Percentiles rank a stretch among this genome's conserved stretches.
Conservation (phyloP, 2,113 vertebrate genomes). For the Ia io region DNA sequence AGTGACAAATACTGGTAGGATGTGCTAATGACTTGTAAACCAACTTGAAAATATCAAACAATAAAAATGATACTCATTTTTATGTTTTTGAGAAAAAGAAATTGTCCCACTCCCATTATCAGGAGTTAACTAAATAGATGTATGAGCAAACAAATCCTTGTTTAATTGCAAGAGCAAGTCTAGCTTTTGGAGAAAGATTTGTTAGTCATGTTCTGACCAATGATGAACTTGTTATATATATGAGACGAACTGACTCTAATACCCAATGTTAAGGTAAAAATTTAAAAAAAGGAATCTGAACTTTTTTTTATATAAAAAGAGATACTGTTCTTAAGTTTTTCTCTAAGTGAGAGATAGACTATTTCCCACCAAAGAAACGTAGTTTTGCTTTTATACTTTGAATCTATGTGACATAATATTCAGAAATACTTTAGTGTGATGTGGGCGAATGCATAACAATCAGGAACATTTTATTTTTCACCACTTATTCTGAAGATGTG, state of each 20-base stretch:
- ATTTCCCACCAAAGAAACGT: neutral
- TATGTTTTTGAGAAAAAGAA: neutral
- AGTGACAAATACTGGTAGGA: neutral
- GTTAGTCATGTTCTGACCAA: neutral
- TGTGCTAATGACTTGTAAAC: neutral
- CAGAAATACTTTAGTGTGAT: constrained; percentile 29
- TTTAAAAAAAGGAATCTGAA: neutral
- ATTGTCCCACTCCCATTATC: neutral
- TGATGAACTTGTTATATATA: neutral
- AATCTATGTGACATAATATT: neutral
- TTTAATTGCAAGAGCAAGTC: neutral
- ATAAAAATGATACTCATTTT: neutral
- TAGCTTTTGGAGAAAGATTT: neutral
- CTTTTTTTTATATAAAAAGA: neutral
- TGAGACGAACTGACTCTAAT: neutral
- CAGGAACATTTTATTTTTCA: neutral
- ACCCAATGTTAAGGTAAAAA: neutral
- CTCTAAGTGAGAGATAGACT: neutral
- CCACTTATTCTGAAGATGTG: neutral
- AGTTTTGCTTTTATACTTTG: constrained; percentile 12
- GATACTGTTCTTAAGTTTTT: neutral
- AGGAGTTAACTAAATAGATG: neutral
- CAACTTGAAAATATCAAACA: neutral
- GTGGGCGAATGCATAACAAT: neutral
- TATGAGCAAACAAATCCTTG: neutral